Conservation (phyloP, 2,888 invertebrate species). For the Andrena bicolor region DNA sequence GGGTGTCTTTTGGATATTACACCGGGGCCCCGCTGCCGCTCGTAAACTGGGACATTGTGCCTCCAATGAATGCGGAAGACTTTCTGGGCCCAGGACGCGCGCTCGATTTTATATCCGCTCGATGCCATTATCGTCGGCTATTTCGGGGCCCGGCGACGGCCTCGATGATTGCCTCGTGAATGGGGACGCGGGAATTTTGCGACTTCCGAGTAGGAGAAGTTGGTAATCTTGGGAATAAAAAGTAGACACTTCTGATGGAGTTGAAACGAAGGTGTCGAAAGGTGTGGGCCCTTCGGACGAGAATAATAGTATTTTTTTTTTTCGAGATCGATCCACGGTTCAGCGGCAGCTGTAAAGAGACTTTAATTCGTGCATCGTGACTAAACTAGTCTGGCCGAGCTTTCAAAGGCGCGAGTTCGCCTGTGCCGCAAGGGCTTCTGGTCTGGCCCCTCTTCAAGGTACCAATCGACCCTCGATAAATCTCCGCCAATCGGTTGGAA, state of each 20-base stretch:
- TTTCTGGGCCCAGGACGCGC: neutral
- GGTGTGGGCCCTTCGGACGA: neutral
- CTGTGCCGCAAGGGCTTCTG: conserved; percentile 51
- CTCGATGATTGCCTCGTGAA: neutral
- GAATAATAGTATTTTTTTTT: neutral
- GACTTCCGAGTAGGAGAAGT: neutral
- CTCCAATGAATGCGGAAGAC: conserved; percentile 53
- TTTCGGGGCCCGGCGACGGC: neutral
- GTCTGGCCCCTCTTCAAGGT: conserved; percentile 40
- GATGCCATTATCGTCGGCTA: conserved; percentile 19
- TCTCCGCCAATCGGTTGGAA: conserved; percentile 64
- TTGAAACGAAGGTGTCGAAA: neutral
- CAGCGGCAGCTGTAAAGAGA: conserved; percentile 46
- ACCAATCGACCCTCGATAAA: conserved; percentile 66
- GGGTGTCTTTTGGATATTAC: conserved; percentile 43
- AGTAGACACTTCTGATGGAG: too few relatives aligned
- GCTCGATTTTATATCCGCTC: conserved; percentile 35
- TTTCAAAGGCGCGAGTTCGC: conserved; percentile 52
- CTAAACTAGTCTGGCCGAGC: conserved; percentile 45
- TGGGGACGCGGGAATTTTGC: neutral
- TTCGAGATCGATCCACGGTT: conserved; percentile 9
- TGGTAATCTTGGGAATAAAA: too few relatives aligned
- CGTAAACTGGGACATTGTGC: conserved; percentile 62
- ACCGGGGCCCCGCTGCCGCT: conserved; percentile 25
- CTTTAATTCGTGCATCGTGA: conserved; percentile 55